Evolutionary conservation across 1,140 invertebrate genomes (phyloP).

Genomic region (Drosophila erecta): DNA sequence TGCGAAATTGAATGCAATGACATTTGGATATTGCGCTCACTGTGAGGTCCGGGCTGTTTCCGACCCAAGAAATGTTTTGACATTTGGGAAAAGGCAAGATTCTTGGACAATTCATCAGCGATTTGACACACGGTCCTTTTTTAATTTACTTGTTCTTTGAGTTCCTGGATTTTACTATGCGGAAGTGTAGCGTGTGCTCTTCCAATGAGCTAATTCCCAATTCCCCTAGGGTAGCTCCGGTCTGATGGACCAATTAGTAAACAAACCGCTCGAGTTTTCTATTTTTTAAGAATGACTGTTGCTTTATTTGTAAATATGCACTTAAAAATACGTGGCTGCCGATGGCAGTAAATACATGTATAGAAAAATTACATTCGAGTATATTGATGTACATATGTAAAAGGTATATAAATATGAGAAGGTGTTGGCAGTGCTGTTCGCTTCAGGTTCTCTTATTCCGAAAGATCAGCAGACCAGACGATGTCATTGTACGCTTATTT

Average conservation of each 20-base stretch:
- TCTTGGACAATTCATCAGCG: conserved; percentile 67
- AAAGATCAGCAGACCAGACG: conserved; percentile 33
- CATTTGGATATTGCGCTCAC: conserved; percentile 60
- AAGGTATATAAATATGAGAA: conserved; percentile 28
- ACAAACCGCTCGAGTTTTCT: conserved; percentile 27
- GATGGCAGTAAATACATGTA: conserved; percentile 28
- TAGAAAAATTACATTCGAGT: conserved; percentile 50
- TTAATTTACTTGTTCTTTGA: conserved; percentile 36
- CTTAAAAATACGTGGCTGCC: conserved; percentile 46
- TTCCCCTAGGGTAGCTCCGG: conserved; percentile 12
- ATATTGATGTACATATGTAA: conserved; percentile 34
- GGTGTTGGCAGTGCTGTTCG: conserved; percentile 28
- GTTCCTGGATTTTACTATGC: conserved; percentile 10
- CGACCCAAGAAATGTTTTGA: conserved; percentile 61
- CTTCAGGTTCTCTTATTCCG: conserved; percentile 32
- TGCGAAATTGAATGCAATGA: conserved; percentile 78
- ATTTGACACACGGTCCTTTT: conserved; percentile 49
- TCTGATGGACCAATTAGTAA: conserved; percentile 28
- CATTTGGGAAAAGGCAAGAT: conserved; percentile 58
- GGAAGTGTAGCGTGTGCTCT: conserved; percentile 79
- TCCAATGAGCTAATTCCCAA: conserved; percentile 4
- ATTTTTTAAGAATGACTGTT: conserved; percentile 69
- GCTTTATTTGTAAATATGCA: conserved; percentile 58
- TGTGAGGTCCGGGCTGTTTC: conserved; percentile 59
- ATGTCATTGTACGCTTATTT: not conserved